A percentile compares a stretch with the other conserved stretches of the same genome.
phyloP scores from a whole-genome alignment of 2,113 vertebrate species.

The Psilopsiagon aymara region DNA sequence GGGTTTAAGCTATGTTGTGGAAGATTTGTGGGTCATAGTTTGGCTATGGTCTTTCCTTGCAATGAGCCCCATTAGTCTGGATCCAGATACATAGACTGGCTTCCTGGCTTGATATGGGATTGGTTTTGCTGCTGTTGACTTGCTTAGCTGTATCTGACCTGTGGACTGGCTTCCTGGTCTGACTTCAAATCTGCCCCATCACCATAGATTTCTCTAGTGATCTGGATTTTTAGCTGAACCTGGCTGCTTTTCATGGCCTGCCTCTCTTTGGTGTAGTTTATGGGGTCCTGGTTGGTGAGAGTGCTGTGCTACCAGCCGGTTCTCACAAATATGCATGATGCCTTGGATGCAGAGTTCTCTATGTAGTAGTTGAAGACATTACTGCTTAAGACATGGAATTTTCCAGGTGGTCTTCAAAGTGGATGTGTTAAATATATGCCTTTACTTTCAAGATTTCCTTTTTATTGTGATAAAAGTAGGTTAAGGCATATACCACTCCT shows the following conservation, averaged over 20 bases:
- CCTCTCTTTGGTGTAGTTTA: neutral
- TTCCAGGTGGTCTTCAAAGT: neutral
- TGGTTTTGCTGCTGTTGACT: neutral
- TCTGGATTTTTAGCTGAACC: neutral
- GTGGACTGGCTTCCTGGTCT: neutral
- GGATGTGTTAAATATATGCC: neutral
- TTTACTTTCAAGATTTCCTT: neutral
- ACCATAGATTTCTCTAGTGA: neutral
- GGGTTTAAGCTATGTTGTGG: fast-evolving
- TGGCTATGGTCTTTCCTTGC: fast-evolving
- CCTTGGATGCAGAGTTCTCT: neutral
- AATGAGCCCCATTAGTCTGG: fast-evolving
- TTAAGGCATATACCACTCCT: neutral
- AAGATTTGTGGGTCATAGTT: fast-evolving
- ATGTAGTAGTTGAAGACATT: neutral
- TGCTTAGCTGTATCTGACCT: neutral
- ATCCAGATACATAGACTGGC: fast-evolving
- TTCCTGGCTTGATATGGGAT: neutral
- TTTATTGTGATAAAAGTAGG: neutral
- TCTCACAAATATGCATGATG: neutral
- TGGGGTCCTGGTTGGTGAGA: neutral
- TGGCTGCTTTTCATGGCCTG: neutral
- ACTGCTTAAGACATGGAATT: neutral
- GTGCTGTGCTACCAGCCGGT: neutral
- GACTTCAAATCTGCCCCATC: neutral